Conservation (phyloP, 2,113 vertebrate genomes). For the Bucco capensis region DNA sequence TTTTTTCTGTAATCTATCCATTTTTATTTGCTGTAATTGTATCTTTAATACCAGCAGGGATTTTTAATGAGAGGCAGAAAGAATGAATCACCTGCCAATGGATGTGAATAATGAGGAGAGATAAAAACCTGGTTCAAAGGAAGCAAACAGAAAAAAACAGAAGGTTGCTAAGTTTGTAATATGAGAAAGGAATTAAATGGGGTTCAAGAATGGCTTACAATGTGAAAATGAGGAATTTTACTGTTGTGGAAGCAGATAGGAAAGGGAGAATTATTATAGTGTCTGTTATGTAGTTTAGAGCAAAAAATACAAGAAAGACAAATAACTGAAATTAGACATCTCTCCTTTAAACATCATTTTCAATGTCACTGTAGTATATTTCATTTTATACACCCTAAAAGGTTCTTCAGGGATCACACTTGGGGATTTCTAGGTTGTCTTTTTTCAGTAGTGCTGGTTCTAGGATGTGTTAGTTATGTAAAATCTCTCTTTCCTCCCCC, state of each 20-base stretch:
- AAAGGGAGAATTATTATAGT: neutral
- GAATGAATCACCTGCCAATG: neutral
- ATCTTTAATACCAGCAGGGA: neutral
- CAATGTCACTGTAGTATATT: accelerated
- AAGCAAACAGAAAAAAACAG: neutral
- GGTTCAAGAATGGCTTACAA: neutral
- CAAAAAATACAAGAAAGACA: neutral
- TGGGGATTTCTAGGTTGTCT: neutral
- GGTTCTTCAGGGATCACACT: neutral
- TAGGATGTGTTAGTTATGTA: neutral
- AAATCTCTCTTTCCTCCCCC: neutral
- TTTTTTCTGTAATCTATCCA: neutral
- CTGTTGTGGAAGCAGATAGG: neutral
- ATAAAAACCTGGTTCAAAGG: neutral
- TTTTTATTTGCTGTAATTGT: neutral
- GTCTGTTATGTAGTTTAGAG: neutral
- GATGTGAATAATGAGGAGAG: neutral
- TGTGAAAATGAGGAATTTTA: neutral
- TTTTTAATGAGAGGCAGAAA: neutral
- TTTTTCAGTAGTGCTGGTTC: neutral
- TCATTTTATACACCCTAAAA: accelerated
- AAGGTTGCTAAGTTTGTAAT: neutral
- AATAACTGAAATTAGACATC: neutral
- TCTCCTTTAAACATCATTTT: neutral
- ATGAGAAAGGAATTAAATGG: neutral